Evolutionary conservation across 2,113 vertebrate genomes (phyloP).

Genomic region (Pterocles burchelli): DNA sequence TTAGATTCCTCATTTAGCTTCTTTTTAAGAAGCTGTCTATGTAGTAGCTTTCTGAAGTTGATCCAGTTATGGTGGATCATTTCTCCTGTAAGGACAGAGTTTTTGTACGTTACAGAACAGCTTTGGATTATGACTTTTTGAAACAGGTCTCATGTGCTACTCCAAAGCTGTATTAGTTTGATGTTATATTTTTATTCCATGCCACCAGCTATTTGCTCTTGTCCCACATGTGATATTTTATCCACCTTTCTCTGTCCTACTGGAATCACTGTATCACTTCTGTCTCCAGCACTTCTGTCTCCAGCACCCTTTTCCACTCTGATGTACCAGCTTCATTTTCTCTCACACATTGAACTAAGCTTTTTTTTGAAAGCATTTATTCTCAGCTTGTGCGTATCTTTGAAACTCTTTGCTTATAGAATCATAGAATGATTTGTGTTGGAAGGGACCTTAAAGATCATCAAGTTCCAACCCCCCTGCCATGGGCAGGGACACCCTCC

Average conservation of each 20-base stretch:
- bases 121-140: background rate
- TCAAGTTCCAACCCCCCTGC: too few species aligned
- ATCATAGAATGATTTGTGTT: too few species aligned
- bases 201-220: background rate
- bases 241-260: background rate
- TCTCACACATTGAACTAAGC: background rate
- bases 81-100: background rate
- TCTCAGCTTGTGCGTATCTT: background rate
- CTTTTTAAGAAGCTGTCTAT: background rate
- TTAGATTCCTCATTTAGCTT: background rate
- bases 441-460: too few species aligned
- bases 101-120: background rate
- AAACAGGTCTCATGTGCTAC: background rate
- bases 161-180: background rate
- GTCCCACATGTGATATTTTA: background rate
- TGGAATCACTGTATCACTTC: background rate
- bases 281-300: background rate
- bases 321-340: background rate
- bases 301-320: background rate
- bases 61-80: background rate
- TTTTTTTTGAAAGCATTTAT: background rate
- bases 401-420: background rate
- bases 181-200: background rate
- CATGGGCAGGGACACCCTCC: too few species aligned
- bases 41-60: background rate